Percentiles rank a stretch among this genome's conserved stretches.
phyloP scores from a whole-genome alignment of 2,113 vertebrate genomes.

The Thalassoma bifasciatum region DNA sequence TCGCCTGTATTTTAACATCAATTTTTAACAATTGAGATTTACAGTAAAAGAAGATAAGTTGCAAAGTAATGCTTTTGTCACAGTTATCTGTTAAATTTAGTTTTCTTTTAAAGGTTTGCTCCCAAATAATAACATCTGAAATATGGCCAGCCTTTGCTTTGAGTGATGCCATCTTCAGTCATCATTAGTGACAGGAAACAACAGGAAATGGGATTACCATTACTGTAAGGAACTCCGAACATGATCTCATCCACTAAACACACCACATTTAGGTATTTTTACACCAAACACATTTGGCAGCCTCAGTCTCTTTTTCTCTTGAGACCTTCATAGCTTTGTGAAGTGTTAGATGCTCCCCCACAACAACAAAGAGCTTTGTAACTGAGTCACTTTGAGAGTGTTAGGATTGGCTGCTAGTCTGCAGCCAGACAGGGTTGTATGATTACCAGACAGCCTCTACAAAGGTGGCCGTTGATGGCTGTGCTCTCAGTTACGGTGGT shows the following conservation, averaged over 20 bases:
- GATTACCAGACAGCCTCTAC: constrained; percentile 73
- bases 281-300: constrained; percentile 5
- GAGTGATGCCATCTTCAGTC: not conserved
- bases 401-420: constrained; percentile 47
- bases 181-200: constrained; percentile 25
- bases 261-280: not conserved
- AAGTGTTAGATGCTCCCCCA: not conserved
- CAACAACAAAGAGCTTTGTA: constrained; percentile 29
- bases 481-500: constrained; percentile 74
- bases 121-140: not conserved
- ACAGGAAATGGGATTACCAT: not conserved
- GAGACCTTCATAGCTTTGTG: not conserved
- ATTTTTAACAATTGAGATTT: not conserved
- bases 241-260: constrained; percentile 25
- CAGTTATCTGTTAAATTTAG: not conserved
- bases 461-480: constrained; percentile 66
- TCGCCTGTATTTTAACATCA: no score
- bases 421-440: constrained; percentile 45
- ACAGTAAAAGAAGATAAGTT: not conserved
- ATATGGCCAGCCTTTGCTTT: not conserved
- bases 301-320: not conserved
- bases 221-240: not conserved
- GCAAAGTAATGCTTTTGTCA: not conserved
- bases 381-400: constrained; percentile 27
- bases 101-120: not conserved